Percentiles rank a stretch among this genome's conserved stretches.
phyloP scores from a whole-genome alignment of 2,113 vertebrate species.

The Pituophis catenifer region DNA sequence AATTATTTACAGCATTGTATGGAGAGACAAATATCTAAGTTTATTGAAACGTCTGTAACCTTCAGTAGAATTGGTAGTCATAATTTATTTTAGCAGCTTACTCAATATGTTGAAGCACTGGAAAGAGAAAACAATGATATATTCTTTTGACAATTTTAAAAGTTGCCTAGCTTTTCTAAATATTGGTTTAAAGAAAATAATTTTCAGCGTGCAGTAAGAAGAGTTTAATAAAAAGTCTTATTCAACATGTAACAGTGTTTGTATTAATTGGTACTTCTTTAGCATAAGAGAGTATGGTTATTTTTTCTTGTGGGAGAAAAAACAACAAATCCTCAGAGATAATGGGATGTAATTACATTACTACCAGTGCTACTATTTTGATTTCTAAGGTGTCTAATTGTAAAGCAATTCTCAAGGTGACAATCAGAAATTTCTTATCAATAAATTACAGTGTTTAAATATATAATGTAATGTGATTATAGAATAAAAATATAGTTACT shows the following conservation, averaged over 20 bases:
- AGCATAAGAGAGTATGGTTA: not conserved
- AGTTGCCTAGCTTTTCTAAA: not conserved
- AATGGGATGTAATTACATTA: not conserved
- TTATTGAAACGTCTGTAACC: conserved; percentile 37
- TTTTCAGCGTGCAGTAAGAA: not conserved
- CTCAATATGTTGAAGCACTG: not conserved
- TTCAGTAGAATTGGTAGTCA: conserved; percentile 19
- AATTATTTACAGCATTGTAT: conserved; percentile 50
- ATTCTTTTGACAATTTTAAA: not conserved
- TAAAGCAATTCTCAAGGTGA: no score
- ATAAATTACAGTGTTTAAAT: no score
- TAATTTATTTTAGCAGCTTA: not conserved
- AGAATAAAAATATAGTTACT: not conserved
- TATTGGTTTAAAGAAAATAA: not conserved
- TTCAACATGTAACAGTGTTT: not conserved
- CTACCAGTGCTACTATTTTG: no score
- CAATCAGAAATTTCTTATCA: no score
- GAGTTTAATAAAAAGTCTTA: not conserved
- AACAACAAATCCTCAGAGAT: not conserved
- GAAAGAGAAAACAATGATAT: not conserved
- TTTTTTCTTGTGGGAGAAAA: not conserved
- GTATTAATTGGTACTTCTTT: not conserved
- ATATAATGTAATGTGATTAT: not conserved
- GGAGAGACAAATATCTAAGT: not conserved
- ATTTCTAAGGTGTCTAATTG: no score